Percentiles rank a stretch among this genome's conserved stretches.
Conservation (phyloP, 2,888 invertebrate species). For the Lasioglossum vierecki region DNA sequence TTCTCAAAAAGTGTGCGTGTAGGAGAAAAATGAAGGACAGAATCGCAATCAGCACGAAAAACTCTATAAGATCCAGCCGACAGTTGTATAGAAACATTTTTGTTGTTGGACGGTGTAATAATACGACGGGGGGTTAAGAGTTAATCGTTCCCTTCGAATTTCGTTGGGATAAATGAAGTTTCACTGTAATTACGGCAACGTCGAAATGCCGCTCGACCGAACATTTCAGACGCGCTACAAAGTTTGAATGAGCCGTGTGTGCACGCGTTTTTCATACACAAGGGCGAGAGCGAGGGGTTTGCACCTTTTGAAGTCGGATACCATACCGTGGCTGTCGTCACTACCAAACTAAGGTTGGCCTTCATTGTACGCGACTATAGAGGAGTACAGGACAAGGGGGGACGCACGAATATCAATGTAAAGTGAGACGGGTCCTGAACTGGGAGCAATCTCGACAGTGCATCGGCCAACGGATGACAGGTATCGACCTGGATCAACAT, state of each 20-base stretch:
- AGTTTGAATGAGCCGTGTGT: neutral
- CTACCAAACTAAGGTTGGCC: conserved; percentile 41
- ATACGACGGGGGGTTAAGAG: neutral
- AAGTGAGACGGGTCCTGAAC: conserved; percentile 63
- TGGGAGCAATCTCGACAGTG: conserved; percentile 71
- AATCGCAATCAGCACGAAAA: no score
- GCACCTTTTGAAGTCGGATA: conserved; percentile 51
- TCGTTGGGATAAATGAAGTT: neutral
- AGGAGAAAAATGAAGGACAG: no score
- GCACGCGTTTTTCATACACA: conserved; percentile 17
- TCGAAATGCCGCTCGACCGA: neutral
- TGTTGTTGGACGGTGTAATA: no score
- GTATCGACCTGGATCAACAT: conserved; percentile 76
- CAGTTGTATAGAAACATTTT: no score
- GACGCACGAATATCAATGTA: conserved; percentile 70
- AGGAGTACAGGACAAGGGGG: conserved; percentile 33
- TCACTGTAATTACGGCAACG: neutral
- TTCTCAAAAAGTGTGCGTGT: no score
- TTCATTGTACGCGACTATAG: conserved; percentile 55
- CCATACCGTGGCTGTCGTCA: conserved; percentile 34
- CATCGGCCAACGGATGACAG: conserved; percentile 72
- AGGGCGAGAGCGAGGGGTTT: conserved; percentile 16
- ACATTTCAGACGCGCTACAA: neutral
- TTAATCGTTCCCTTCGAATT: neutral
- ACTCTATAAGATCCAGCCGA: no score